Conservation (phyloP, 2,113 vertebrate genomes). For the Entomyzon cyanotis region DNA sequence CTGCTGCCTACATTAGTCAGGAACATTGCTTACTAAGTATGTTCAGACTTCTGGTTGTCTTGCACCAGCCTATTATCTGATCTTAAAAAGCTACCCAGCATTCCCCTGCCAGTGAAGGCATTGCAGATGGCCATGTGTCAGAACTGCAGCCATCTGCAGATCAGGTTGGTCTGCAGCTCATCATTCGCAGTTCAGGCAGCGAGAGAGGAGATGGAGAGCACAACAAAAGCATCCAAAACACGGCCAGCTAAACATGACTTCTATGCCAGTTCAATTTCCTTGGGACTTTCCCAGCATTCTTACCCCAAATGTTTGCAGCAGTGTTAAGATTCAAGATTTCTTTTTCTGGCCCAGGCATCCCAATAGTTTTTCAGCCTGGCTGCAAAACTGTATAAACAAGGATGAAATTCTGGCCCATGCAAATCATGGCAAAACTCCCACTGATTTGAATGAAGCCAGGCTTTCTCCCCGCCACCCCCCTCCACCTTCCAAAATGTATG, state of each 20-base stretch:
- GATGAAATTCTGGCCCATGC: slow-evolving; percentile 31
- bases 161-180: neutral
- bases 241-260: neutral
- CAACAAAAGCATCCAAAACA: neutral
- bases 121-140: neutral
- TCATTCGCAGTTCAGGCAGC: neutral
- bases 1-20: slow-evolving; percentile 47
- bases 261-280: slow-evolving; percentile 24
- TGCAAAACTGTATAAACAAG: slow-evolving; percentile 48
- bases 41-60: slow-evolving; percentile 54
- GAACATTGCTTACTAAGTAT: slow-evolving; percentile 64
- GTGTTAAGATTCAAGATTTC: slow-evolving; percentile 10
- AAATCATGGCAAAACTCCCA: slow-evolving; percentile 38
- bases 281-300: slow-evolving; percentile 51
- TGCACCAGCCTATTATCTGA: slow-evolving; percentile 54
- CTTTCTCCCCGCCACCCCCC: neutral
- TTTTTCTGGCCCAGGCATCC: slow-evolving; percentile 41
- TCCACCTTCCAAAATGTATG: neutral
- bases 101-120: neutral
- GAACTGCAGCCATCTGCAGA: neutral
- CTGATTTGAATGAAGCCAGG: slow-evolving; percentile 34
- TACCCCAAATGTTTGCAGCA: slow-evolving; percentile 17
- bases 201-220: neutral
- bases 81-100: slow-evolving; percentile 30
- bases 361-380: slow-evolving; percentile 26